A percentile compares a stretch with the other conserved stretches of the same genome.
Conservation (phyloP, 2,888 invertebrate species). For the Ophonus ardosiacus region DNA sequence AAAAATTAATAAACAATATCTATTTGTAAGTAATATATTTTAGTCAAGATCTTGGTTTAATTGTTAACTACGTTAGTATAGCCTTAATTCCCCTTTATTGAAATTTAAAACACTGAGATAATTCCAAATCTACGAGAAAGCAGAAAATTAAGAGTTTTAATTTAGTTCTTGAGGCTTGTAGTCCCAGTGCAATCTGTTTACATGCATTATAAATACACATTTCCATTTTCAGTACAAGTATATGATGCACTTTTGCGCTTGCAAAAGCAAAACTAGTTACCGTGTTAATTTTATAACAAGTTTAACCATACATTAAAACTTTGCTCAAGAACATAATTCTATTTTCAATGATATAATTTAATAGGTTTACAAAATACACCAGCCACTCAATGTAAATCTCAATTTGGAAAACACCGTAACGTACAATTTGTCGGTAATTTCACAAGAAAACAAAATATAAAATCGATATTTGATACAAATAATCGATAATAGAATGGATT, state of each 20-base stretch:
- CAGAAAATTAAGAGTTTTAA: background rate
- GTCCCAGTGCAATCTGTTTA: background rate
- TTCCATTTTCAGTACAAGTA: constrained; percentile 4
- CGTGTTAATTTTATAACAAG: background rate
- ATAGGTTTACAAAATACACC: background rate
- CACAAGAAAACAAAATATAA: no score
- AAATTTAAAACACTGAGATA: background rate
- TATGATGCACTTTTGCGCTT: background rate
- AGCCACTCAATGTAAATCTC: background rate
- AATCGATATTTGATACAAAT: no score
- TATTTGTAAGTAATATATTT: no score
- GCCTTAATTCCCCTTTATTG: background rate
- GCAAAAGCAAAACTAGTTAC: background rate
- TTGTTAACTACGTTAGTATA: no score
- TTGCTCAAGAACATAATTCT: background rate
- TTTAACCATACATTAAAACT: background rate
- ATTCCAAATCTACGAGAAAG: background rate
- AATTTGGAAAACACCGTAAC: background rate
- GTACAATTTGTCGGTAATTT: no score
- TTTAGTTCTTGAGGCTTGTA: background rate
- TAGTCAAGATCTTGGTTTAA: no score
- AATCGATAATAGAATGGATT: no score
- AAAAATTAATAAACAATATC: no score
- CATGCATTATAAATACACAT: constrained; percentile 10
- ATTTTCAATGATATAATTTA: background rate